phyloP scores from a whole-genome alignment of 2,797 vertebrate species.

The Naso thynnoides region DNA sequence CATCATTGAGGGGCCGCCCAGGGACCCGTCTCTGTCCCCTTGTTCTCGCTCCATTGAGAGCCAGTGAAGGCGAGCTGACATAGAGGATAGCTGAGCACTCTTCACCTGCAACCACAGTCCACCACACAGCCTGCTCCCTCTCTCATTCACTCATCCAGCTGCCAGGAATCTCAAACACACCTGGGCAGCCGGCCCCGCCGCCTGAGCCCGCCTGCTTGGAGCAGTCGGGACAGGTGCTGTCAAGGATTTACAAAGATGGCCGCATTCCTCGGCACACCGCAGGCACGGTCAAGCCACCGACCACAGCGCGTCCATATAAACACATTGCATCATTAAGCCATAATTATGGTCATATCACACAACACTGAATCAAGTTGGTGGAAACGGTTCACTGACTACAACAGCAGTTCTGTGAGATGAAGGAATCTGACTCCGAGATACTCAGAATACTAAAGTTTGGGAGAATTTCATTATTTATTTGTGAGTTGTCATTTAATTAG shows the following conservation, averaged over 20 bases:
- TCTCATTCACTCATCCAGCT: conserved; percentile 52
- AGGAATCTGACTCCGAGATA: neutral
- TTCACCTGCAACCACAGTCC: conserved; percentile 57
- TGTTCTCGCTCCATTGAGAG: conserved; percentile 86
- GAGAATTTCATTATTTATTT: neutral
- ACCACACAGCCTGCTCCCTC: conserved; percentile 1
- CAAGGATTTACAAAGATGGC: conserved; percentile 50
- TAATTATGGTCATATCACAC: conserved; percentile 50
- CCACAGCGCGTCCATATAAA: conserved; percentile 41
- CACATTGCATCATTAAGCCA: conserved; percentile 57
- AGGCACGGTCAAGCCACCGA: conserved; percentile 21
- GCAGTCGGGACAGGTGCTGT: conserved; percentile 63
- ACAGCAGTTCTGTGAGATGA: neutral
- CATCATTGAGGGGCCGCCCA: conserved; percentile 75
- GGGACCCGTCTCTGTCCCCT: conserved; percentile 66
- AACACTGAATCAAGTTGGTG: neutral
- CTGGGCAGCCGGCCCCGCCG: conserved; percentile 55
- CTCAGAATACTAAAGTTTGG: neutral
- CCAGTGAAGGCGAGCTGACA: conserved; percentile 82
- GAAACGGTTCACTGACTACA: conserved; percentile 10
- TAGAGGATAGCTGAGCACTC: conserved; percentile 63
- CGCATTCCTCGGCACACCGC: conserved; percentile 61
- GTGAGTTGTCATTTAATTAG: conserved; percentile 6
- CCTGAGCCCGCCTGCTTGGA: conserved; percentile 42
- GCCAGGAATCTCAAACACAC: conserved; percentile 77